Base-by-base conservation (phyloP, 2,888 invertebrate genomes). In the Exocentrus adspersus region DNA sequence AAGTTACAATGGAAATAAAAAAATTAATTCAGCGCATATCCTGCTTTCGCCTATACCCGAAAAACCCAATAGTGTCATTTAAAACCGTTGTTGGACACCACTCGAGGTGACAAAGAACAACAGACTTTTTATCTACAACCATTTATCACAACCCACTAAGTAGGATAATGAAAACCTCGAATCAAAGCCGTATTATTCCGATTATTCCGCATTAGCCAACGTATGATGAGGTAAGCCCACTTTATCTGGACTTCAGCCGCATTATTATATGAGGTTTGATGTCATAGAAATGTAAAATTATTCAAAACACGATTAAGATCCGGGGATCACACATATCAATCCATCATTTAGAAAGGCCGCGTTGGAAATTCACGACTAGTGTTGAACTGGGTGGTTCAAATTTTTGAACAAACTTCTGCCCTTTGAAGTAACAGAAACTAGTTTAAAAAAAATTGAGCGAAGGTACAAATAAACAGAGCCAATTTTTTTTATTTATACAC, bases 251-350 rank as follows among this genome's bases (percentile, higher is more conserved):
- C 16, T 20, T 48, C 30, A 30, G 12, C 30, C 41, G 32, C 41
- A 37, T 37, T 28, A 52, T 52, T 52, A 52, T 52, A 12, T 41
- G 30, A 41, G 19, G 32, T 52, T 37, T 19, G 52, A 52, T 52
- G 52, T 52, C 17, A 37, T 30, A 52, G 17, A 52, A 37, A 52
- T 52, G 52, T 52, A 52, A 52, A 52, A 52, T 52, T 52, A 52
- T 52, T 52, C 52, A 52, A 52, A 37, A 52, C 52, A 52, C 19
- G 32, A 52, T 52, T 20, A 32, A 32, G 17, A 52, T 30, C 52
- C 19, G 41, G 52, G 32, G 41, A 20, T 28, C 28, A 30, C 32
- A 20, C 41, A 7, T 7, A 20, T 10, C 52, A 37, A 52, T 52
- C 52, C 52, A 52, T 52, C 52, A 52, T 52, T 17, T 17, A 12